phyloP scores from a whole-genome alignment of 2,888 invertebrate species.

The Selenia dentaria region DNA sequence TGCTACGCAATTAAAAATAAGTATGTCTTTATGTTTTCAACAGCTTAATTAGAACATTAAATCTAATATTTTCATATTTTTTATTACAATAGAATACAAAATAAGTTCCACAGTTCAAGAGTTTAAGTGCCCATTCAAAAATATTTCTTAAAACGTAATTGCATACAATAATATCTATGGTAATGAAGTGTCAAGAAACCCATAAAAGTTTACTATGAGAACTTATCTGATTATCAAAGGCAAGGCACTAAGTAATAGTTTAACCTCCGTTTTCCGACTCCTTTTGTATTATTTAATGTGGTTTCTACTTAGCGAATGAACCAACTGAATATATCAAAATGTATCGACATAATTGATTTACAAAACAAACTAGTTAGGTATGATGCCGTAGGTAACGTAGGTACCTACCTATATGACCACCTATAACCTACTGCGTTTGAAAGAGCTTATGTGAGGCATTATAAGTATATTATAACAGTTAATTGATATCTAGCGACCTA shows the following conservation, averaged over 20 bases:
- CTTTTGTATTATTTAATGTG: not conserved
- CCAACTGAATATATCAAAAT: no score
- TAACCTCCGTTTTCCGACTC: slow-evolving; percentile 9
- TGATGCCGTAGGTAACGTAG: no score
- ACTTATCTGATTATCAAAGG: slow-evolving; percentile 29
- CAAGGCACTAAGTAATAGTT: slow-evolving; percentile 6
- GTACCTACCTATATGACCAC: no score
- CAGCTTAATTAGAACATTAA: slow-evolving; percentile 28
- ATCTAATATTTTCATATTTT: slow-evolving; percentile 17
- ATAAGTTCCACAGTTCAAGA: slow-evolving; percentile 33
- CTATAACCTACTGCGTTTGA: no score
- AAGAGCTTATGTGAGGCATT: no score
- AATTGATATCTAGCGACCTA: no score
- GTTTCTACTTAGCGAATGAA: not conserved
- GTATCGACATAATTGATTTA: no score
- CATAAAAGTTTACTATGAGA: slow-evolving; percentile 35
- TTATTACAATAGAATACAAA: slow-evolving; percentile 33
- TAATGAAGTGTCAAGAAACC: slow-evolving; percentile 37
- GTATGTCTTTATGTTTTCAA: no score
- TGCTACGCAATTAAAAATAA: no score
- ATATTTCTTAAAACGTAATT: slow-evolving; percentile 26
- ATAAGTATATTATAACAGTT: no score
- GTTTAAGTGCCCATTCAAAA: slow-evolving; percentile 38
- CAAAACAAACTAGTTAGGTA: no score
- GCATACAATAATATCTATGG: slow-evolving; percentile 27